Evolutionary conservation across 2,888 invertebrate species (phyloP).

Genomic region (Spialia ferax): DNA sequence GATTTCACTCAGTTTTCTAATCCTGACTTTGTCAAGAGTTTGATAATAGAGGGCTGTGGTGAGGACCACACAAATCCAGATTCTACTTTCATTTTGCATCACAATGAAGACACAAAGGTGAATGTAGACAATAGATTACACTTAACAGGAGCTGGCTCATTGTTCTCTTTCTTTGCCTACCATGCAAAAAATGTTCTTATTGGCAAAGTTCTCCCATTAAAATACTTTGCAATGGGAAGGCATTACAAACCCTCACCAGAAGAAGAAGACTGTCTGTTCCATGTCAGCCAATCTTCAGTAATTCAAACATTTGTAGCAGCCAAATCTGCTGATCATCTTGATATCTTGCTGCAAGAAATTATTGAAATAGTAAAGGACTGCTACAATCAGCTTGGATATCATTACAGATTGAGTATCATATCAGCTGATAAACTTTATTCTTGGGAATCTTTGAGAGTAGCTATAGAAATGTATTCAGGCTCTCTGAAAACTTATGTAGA

Average conservation of each 20-base stretch:
- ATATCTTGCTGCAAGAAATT: constrained; percentile 85
- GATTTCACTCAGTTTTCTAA: constrained; percentile 90
- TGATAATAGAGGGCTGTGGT: constrained; percentile 92
- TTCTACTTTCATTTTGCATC: constrained; percentile 87
- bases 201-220: constrained; percentile 88
- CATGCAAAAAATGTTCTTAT: constrained; percentile 89
- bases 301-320: constrained; percentile 89
- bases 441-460: constrained; percentile 90
- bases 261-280: constrained; percentile 86
- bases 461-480: constrained; percentile 92
- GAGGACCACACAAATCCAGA: constrained; percentile 83
- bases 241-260: constrained; percentile 86
- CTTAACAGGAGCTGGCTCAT: constrained; percentile 91
- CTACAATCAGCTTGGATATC: constrained; percentile 89
- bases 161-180: constrained; percentile 91
- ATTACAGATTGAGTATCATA: constrained; percentile 88
- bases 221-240: constrained; percentile 90
- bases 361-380: constrained; percentile 80
- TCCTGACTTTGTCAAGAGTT: constrained; percentile 92
- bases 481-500: constrained; percentile 88
- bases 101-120: constrained; percentile 83
- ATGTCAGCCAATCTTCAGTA: constrained; percentile 89
- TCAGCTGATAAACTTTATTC: constrained; percentile 87
- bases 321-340: constrained; percentile 76
- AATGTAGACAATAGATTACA: constrained; percentile 88